Evolutionary conservation across 2,888 invertebrate genomes (phyloP).

Genomic region (Allygus modestus): DNA sequence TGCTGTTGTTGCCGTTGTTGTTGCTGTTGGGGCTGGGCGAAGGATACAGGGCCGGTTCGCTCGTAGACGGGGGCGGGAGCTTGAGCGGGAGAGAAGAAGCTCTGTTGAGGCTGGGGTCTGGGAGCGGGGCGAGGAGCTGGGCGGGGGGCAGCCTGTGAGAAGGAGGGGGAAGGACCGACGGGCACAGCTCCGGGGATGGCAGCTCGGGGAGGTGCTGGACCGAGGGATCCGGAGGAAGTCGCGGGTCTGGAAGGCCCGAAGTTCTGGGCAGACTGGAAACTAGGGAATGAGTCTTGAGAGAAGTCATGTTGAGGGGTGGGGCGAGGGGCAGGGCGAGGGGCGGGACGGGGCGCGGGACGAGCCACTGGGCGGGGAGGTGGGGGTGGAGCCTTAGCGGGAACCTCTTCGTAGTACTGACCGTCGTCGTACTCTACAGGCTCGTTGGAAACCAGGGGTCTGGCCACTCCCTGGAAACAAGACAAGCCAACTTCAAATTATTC

Average conservation of each 20-base stretch:
- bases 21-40: slow-evolving; percentile 73
- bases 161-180: slow-evolving; percentile 72
- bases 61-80: slow-evolving; percentile 70
- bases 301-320: slow-evolving; percentile 65
- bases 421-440: slow-evolving; percentile 69
- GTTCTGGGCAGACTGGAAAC: slow-evolving; percentile 66
- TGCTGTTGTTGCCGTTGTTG: slow-evolving; percentile 73
- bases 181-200: slow-evolving; percentile 70
- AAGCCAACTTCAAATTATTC: background rate
- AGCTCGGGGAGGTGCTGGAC: slow-evolving; percentile 68
- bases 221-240: slow-evolving; percentile 68
- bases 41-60: slow-evolving; percentile 65
- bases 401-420: slow-evolving; percentile 69
- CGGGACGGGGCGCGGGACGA: slow-evolving; percentile 71
- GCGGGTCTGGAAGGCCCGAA: slow-evolving; percentile 70
- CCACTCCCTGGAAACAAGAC: slow-evolving; percentile 9
- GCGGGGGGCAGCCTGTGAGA: slow-evolving; percentile 61
- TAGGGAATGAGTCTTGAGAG: slow-evolving; percentile 59
- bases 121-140: slow-evolving; percentile 64
- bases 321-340: slow-evolving; percentile 69
- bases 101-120: slow-evolving; percentile 70
- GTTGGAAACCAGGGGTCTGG: slow-evolving; percentile 39
- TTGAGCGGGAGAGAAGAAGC: slow-evolving; percentile 72
- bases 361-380: slow-evolving; percentile 72
- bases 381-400: slow-evolving; percentile 70